phyloP scores from a whole-genome alignment of 2,797 vertebrate species.

The Onychomys arenicola region DNA sequence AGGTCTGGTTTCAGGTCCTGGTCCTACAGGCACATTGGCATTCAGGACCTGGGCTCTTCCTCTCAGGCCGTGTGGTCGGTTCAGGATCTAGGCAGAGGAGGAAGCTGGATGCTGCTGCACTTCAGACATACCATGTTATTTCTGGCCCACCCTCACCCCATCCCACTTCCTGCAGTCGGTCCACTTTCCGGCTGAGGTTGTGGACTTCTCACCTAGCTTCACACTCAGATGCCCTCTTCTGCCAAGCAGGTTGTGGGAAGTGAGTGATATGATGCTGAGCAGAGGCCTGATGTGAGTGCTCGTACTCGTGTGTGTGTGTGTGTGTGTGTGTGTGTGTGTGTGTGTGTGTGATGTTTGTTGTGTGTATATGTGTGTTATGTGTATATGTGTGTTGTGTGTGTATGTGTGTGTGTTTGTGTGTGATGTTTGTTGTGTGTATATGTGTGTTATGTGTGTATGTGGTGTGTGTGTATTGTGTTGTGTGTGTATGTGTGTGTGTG shows the following conservation, averaged over 20 bases:
- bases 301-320: too few relatives aligned
- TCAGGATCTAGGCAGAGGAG: neutral
- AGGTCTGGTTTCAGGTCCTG: neutral
- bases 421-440: too few relatives aligned
- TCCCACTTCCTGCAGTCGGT: neutral
- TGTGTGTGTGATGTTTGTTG: too few relatives aligned
- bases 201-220: neutral
- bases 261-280: neutral
- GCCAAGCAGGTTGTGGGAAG: neutral
- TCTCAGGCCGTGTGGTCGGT: neutral
- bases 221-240: neutral
- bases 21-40: neutral
- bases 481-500: neutral
- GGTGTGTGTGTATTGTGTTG: too few relatives aligned
- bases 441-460: too few relatives aligned
- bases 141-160: accelerated
- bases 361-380: too few relatives aligned
- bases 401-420: too few relatives aligned
- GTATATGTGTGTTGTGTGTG: too few relatives aligned
- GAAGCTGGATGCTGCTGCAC: accelerated
- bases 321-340: neutral
- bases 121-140: accelerated
- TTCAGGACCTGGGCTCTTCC: neutral
- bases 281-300: too few relatives aligned
- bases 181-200: neutral